Base-by-base conservation (phyloP, 1,140 invertebrate genomes). In the Oryzaephilus surinamensis region DNA sequence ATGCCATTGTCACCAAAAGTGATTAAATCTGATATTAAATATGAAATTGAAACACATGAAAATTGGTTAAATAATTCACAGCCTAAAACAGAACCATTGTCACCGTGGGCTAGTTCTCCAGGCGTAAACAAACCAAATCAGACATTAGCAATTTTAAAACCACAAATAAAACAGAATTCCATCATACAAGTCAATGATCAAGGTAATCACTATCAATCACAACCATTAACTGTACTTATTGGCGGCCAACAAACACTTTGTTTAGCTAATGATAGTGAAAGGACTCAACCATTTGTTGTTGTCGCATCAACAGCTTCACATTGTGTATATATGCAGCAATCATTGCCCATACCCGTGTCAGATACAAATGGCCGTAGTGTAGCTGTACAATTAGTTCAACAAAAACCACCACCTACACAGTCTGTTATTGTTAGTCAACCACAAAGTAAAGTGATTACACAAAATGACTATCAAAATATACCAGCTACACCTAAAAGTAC, bases 1-100 rank as follows among this genome's bases (percentile, higher is more conserved):
- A 87, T 87, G 70, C 84, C 85, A 4, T 64, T 70, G 14, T 59
- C 57, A 12, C 57, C 57, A 6, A 57, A 59, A 50, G 28, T 52
- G 8, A 31, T 51, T 8, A 59, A 57, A 33, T 32, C 29, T n/a
- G 52, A 55, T 37, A 28, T 43, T 21, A 45, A 47, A 37, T 35
- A 33, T 23, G 52, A 50, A 15, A 43, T 38, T 17, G 28, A 33
- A 8, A 19, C 34, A 10, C 21, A 27, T 17, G 24, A 27, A 4
- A 16, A 13, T 39, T 43, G 40, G 45, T 21, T 17, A 14, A 32
- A 32, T 33, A 14, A 8, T n/a, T 11, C 32, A 33, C n/a, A 8
- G 11, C n/a, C 21, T 23, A n/a, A 23, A 23, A 23, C 21, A 7
- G 7, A 41, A 26, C 16, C 8, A 11, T 30, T 29, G 28, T 27